Evolutionary conservation across 2,797 vertebrate species (phyloP), one percentile per base, ranked within the genome.

Genomic region (Kryptopterus vitreolus): DNA sequence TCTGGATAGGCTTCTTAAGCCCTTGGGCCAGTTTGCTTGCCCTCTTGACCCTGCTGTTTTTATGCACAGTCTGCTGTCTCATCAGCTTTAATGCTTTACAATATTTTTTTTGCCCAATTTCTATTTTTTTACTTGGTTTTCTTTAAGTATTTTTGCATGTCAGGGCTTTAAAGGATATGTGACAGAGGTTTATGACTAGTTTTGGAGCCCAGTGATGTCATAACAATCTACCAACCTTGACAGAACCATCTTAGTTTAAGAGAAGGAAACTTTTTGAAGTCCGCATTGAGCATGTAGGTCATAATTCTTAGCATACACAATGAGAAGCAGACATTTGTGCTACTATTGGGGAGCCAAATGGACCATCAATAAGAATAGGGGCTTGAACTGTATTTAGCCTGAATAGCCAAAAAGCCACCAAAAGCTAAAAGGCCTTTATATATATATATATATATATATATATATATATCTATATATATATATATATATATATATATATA

Each of bases 181-280:
- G 55, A 76, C 33, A 22, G 65, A 82, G 73, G 72, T 77, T 76
- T 76, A 79, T 69, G 18, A 22, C 58, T 80, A 68, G 35, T 71
- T 76, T 57, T 76, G 62, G 72, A 83, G 77, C 33, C 9, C 73
- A 65, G 13, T 87, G 86, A 85, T 72, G 53, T 82, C 82, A 81
- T 73, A 43, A 48, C 43, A 79, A 76, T 81, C 80, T 78, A 35
- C 57, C 70, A 79, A 66, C 77, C 78, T 84, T 33, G 70, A 80
- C 33, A 68, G 52, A 38, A 79, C 26, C 55, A 65, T 81, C 58
- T 81, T 83, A 48, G 43, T 82, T 77, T 82, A 73, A 79, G 22
- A 72, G 46, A 62, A 74, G 71, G 31, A 77, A 83, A 58, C 50
- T 53, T 73, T 86, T 83, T 83, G 78, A 79, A 76, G 78, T 84